These are phyloP conservation scores for Microtus montanus DNA, from an alignment of 2,113 vertebrate genomes.

Conservation along the genomic window DNA sequence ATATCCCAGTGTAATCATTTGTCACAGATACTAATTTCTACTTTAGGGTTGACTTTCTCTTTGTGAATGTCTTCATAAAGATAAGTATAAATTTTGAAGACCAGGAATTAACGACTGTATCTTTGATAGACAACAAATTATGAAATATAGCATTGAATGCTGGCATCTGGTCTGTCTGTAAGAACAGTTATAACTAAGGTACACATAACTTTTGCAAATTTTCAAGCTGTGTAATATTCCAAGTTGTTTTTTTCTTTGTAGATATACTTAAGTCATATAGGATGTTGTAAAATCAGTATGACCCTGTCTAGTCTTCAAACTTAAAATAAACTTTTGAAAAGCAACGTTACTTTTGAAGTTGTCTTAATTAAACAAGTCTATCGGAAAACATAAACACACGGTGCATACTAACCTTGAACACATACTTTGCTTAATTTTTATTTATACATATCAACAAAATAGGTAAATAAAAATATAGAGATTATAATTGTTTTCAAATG, in stretches of 20 bases:
- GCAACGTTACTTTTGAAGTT: conserved; percentile 73
- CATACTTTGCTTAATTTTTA: conserved; percentile 16
- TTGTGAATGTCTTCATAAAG: conserved; percentile 82
- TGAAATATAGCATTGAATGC: conserved; percentile 83
- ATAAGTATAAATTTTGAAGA: conserved; percentile 83
- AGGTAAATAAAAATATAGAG: not conserved
- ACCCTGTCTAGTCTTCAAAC: conserved; percentile 90
- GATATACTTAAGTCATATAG: conserved; percentile 89
- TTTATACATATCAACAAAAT: not conserved
- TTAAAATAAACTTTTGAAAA: conserved; percentile 92
- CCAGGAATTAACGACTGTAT: conserved; percentile 83
- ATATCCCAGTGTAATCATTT: conserved; percentile 71
- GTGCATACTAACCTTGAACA: not conserved
- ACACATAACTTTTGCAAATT: conserved; percentile 86
- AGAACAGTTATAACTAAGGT: conserved; percentile 83
- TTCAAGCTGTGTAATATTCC: conserved; percentile 88
- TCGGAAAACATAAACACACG: conserved; percentile 60
- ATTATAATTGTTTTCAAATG: not conserved
- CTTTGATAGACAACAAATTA: conserved; percentile 83
- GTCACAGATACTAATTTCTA: conserved; percentile 67
- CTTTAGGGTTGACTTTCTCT: conserved; percentile 88
- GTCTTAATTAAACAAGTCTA: conserved; percentile 71
- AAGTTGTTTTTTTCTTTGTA: conserved; percentile 82
- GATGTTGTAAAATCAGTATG: conserved; percentile 88
- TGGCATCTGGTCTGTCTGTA: conserved; percentile 84